Evolutionary conservation across 1,140 invertebrate species (phyloP), one percentile per base, ranked within the genome.

Genomic region (Mesaphorura yosii): DNA sequence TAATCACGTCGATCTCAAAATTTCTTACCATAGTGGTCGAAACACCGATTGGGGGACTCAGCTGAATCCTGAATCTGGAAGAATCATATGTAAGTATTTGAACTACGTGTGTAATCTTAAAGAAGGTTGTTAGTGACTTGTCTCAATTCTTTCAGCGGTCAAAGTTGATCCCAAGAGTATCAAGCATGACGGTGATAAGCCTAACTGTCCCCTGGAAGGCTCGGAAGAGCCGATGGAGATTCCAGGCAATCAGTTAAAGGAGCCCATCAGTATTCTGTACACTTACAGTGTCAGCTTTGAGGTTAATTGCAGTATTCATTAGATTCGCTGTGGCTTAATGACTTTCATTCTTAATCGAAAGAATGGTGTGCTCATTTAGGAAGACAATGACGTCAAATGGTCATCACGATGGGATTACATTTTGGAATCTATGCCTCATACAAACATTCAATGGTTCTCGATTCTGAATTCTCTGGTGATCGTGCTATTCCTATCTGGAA

Each of bases 361-460:
- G n/a, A n/a, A n/a, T n/a, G n/a, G n/a, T n/a, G n/a, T 51, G 28
- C 45, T 46, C 52, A 49, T 56, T 15, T 46, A 64, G 57, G 57
- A 63, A 29, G 51, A 65, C 28, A 45, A 55, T 29, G 34, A 48
- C 3, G 52, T 59, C 1, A 59, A 55, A 73, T 98, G 95, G 95
- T 95, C 91, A 0, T 97, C 92, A 0, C 78, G 95, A 64, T 98
- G 95, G 95, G 95, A 99, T 74, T 98, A 98, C 67, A 95, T 99
- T 58, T 72, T 99, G 41, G 90, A 97, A 70, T 95, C 92, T 1
- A 94, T 95, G 83, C 91, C 90, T 0, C 90, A 97, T 65, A 92
- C 92, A 0, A 97, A 98, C 71, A 98, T 98, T 64, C 94, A 98
- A 69, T 98, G 94, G 94, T 98, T 98, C 66, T 93, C 87, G 48